Evolutionary conservation across 2,797 vertebrate species (phyloP).

Genomic region (Botia kubotai): DNA sequence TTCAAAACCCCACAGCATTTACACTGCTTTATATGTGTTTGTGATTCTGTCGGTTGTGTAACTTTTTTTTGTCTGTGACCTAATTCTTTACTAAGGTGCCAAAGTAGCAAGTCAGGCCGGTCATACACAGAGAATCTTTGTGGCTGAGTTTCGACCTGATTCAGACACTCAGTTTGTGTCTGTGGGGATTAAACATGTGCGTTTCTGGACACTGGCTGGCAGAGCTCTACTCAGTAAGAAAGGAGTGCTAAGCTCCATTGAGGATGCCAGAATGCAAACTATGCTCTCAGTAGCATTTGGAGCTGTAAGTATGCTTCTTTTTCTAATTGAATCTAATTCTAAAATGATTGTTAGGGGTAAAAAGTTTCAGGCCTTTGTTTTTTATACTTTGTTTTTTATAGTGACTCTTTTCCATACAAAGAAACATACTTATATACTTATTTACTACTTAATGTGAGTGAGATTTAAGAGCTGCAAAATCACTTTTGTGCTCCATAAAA

Average conservation of each 20-base stretch:
- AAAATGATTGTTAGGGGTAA: not conserved
- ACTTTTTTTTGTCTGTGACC: not conserved
- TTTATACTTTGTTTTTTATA: too few species aligned
- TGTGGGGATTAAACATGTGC: conserved; percentile 95
- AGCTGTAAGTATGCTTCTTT: conserved; percentile 86
- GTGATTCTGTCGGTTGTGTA: not conserved
- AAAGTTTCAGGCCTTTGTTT: not conserved
- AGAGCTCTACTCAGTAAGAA: conserved; percentile 93
- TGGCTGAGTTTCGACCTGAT: conserved; percentile 97
- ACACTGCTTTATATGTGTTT: not conserved
- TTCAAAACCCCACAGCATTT: not conserved
- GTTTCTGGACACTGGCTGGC: conserved; percentile 96
- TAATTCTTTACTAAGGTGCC: conserved; percentile 80
- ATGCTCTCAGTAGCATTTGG: conserved; percentile 98
- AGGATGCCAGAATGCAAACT: conserved; percentile 95
- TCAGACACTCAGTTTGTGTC: conserved; percentile 98
- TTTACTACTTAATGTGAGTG: too few species aligned
- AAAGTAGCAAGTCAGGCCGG: conserved; percentile 92
- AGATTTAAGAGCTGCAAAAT: not conserved
- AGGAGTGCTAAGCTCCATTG: conserved; percentile 91
- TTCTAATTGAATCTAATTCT: not conserved
- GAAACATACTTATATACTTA: too few species aligned
- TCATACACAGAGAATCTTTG: conserved; percentile 95
- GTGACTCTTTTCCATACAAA: too few species aligned
- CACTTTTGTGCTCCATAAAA: not conserved